Base-by-base conservation (phyloP, 2,113 vertebrate genomes). In the Phalacrocorax brasilianus region DNA sequence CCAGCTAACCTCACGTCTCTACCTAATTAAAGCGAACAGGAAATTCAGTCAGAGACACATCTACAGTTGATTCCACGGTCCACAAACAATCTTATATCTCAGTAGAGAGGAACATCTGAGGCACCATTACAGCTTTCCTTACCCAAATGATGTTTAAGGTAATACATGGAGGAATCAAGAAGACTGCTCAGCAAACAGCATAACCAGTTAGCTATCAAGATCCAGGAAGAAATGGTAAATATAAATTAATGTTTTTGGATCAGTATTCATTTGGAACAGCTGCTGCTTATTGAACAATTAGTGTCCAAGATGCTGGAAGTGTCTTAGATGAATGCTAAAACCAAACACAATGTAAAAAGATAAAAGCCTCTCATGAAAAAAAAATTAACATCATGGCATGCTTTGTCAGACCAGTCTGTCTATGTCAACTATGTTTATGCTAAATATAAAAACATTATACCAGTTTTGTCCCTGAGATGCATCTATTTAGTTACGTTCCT, bases 41-140 rank as follows among this genome's bases (percentile, higher is more conserved):
- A 83, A 85, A 76, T 50, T 45, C 67, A n/a, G 45, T 27, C 42
- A 24, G 62, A 77, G 20, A 50, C 11, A 44, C 77, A 20, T 33
- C 28, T 62, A n/a, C n/a, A 0, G 0, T 13, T 65, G 72, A 38
- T 45, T 19, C 44, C 52, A 8, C 0, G 6, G 74, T 49, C 44
- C 32, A 33, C 50, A 63, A 83, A 6, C 35, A 53, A n/a, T 15
- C 70, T 58, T 16, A 1, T 3, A 58, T 22, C 65, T 72, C 47
- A 26, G 38, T 30, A 42, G 42, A 63, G 74, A 1, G 14, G 61
- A 49, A 38, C 8, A 12, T 32, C 55, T 17, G 35, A 58, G 55
- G 24, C 87, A 94, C 15, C 30, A 4, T 0, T 21, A 52, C 52
- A 50, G 70, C 68, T 65, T 73, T 63, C 56, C 70, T 49, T 27